A percentile compares a stretch with the other conserved stretches of the same genome.
phyloP scores from a whole-genome alignment of 2,888 invertebrate species.

The Physocephala rufipes region DNA sequence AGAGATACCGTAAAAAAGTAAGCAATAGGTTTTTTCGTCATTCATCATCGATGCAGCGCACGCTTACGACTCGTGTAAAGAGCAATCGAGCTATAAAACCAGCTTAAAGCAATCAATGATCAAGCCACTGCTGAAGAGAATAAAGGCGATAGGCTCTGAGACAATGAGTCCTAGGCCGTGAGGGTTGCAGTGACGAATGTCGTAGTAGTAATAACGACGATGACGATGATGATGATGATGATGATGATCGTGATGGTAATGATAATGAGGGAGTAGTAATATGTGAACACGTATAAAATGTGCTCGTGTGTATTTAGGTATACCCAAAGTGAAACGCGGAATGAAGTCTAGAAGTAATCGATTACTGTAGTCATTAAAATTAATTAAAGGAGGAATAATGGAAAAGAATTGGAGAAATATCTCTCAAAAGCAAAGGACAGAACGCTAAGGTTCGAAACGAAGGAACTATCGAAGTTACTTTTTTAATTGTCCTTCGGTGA shows the following conservation, averaged over 20 bases:
- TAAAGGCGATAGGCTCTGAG: neutral
- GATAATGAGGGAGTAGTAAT: neutral
- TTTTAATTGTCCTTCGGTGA: too few species aligned
- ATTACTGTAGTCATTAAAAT: too few species aligned
- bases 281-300: neutral
- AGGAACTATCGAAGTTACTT: too few species aligned
- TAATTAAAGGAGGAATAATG: too few species aligned
- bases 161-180: neutral
- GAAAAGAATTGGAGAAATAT: too few species aligned
- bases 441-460: too few species aligned
- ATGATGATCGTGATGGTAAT: conserved; percentile 1
- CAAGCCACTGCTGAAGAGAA: too few species aligned
- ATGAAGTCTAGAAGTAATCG: too few species aligned
- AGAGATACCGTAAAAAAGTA: neutral
- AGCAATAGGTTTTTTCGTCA: conserved; percentile 1
- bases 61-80: neutral
- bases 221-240: conserved; percentile 1
- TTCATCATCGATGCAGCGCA: conserved; percentile 10
- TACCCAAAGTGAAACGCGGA: neutral
- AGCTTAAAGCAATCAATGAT: neutral
- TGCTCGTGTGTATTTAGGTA: too few species aligned
- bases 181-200: neutral
- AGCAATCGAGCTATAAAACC: neutral
- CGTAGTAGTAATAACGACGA: neutral
- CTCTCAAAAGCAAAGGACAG: too few species aligned